Base-by-base conservation (phyloP, 1,140 invertebrate genomes). In the Papilio dardanus region DNA sequence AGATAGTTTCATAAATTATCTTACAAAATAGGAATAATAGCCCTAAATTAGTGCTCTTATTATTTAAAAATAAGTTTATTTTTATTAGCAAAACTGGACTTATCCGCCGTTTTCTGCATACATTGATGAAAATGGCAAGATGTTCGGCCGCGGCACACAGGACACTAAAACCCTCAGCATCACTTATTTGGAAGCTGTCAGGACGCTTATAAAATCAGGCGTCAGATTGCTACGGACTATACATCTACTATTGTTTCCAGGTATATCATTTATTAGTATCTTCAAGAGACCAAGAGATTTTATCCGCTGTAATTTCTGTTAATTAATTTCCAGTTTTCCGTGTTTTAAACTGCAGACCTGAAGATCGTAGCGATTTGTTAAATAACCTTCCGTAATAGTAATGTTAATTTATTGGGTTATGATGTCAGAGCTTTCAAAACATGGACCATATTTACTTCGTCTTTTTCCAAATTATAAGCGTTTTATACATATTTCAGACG, bases 81-180 rank as follows among this genome's bases (percentile, higher is more conserved):
- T 10, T 69, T 79, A 79, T 33, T 68, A 91, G 88, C 88, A 96
- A 42, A 94, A 95, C 81, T 98, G 97, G 97, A 96, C 89, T 0
- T 94, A 97, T 92, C 96, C 96, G 62, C 97, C 97, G 24, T 98
- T 97, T 91, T 93, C 90, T 62, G 97, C 96, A 1, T 84, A 95
- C 65, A 96, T 97, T 86, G 95, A 97, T 85, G 94, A 95, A 16
- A 94, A 96, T 62, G 97, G 97, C 3, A 94, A 97, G 77, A 97
- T 98, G 77, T 98, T 95, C 91, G 97, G 95, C 1, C 94, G 97
- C 62, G 97, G 97, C 54, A 93, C 96, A 10, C 97, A 97, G 83
- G 97, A 97, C 83, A 97, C 97, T 94, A 97, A 97, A 92, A 96
- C 95, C 86, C 95, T 97, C 50, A 95, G 95, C 4, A 96, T 97